A percentile compares a stretch with the other conserved stretches of the same genome.
Evolutionary conservation across 2,797 vertebrate genomes (phyloP).

Genomic region (Myiotriccus ornatus): DNA sequence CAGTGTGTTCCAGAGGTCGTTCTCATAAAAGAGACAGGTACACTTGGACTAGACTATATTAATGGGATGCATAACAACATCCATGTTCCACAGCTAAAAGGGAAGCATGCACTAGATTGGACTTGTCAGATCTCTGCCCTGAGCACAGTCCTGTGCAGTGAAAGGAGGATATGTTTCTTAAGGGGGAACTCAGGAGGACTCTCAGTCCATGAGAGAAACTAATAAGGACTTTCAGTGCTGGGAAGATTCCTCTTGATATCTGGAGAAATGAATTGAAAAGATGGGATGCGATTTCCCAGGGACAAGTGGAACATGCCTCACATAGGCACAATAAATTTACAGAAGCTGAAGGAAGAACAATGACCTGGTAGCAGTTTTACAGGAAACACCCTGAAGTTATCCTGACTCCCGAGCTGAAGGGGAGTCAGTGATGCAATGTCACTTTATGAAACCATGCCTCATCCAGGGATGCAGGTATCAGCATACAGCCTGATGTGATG

Average conservation of each 20-base stretch:
- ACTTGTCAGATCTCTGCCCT: not conserved
- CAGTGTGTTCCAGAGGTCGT: not conserved
- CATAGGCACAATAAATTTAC: not conserved
- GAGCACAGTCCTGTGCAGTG: not conserved
- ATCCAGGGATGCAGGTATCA: not conserved
- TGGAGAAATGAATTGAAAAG: not conserved
- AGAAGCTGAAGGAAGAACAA: not conserved
- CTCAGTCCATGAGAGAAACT: not conserved
- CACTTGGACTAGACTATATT: not conserved
- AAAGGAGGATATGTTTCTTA: not conserved
- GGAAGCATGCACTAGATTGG: not conserved
- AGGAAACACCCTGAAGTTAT: not conserved
- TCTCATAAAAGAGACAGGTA: not conserved
- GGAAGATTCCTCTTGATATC: not conserved
- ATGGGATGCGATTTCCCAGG: not conserved
- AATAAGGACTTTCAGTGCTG: not conserved
- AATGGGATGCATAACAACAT: not conserved
- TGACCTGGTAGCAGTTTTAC: not conserved
- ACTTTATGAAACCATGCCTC: fast-evolving
- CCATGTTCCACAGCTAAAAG: not conserved
- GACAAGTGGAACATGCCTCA: not conserved
- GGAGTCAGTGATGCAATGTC: not conserved
- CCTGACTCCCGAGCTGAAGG: not conserved
- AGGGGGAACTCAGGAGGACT: not conserved
- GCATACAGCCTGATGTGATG: not conserved